Evolutionary conservation across 2,113 vertebrate genomes (phyloP), one percentile per base, ranked within the genome.

Genomic region (Arvicanthis niloticus): DNA sequence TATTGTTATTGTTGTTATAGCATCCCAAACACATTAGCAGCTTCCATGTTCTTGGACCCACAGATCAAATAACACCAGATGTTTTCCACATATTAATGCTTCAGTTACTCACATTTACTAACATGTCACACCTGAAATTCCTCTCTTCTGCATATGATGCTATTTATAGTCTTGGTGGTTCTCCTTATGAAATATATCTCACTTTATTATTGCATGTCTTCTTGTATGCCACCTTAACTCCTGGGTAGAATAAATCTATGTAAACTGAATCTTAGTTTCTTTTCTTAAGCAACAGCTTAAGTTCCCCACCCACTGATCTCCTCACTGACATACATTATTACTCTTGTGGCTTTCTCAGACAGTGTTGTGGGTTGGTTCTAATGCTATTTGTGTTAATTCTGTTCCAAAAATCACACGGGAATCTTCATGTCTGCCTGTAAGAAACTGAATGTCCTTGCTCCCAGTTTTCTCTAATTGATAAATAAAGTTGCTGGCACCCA

Each of bases 91-190:
- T 65, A 76, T 40, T 21, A 91, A 48, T 22, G 3, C 40, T 94
- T 92, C 82, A 88, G 62, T 84, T 58, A 91, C 88, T 88, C 92
- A 62, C 75, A 80, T 92, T 75, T 88, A 65, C 53, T 94, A 78
- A 91, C 45, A 96, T 89, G 40, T 31, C 72, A 92, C 88, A 85
- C 84, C 80, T 73, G 75, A 94, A 85, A 95, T 45, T 92, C 51
- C 85, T 94, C 82, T 96, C 53, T 78, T 95, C 56, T 85, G 70
- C 88, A 92, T 93, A 96, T 96, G 70, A 90, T 94, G 85, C 9
- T 48, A 88, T 89, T 92, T 21, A 76, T 37, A 90, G 51, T 70
- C 85, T 95, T 98, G 90, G 76, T 88, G 80, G 95, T 96, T 97
- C 77, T 88, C 94, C 91, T 93, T 91, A 94, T 91, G 77, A 40